Conservation (phyloP, 1,140 invertebrate species). For the Bradysia coprophila region DNA sequence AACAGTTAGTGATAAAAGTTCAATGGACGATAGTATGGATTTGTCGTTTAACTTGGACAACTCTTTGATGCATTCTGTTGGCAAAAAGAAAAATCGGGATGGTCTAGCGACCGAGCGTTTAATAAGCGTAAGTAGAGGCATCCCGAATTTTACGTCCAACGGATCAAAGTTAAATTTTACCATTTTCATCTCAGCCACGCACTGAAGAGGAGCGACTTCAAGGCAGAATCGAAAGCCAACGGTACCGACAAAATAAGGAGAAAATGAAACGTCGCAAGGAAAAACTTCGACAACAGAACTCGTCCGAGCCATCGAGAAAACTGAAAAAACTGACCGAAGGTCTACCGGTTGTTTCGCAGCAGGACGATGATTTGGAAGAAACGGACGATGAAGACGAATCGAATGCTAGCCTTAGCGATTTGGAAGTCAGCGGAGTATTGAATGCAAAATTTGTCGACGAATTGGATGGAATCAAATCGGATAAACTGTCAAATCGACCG, state of each 20-base stretch:
- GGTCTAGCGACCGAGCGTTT: constrained; percentile 26
- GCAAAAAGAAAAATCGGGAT: constrained; percentile 22
- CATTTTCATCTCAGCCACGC: constrained; percentile 1
- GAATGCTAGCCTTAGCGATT: too few species aligned
- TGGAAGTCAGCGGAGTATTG: too few species aligned
- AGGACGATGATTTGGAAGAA: neutral
- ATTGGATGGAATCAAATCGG: constrained; percentile 9
- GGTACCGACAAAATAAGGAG: constrained; percentile 61
- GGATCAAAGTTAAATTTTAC: too few species aligned
- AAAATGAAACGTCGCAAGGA: constrained; percentile 51
- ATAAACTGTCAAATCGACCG: constrained; percentile 4
- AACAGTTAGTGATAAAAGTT: neutral
- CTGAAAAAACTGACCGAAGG: neutral
- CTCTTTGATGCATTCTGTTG: too few species aligned
- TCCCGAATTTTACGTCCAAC: too few species aligned
- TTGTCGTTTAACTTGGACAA: neutral
- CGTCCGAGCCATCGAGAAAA: neutral
- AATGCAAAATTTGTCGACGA: constrained; percentile 13
- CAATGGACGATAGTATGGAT: neutral
- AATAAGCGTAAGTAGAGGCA: constrained; percentile 25
- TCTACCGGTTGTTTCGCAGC: neutral
- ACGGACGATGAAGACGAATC: neutral
- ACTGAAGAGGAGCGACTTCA: neutral
- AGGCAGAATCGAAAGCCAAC: constrained; percentile 26
- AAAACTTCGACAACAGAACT: constrained; percentile 23